A percentile compares a stretch with the other conserved stretches of the same genome.
These are phyloP conservation scores for Zaprionus obscuricornis DNA, from an alignment of 2,888 invertebrate genomes.

Conservation along the genomic window DNA sequence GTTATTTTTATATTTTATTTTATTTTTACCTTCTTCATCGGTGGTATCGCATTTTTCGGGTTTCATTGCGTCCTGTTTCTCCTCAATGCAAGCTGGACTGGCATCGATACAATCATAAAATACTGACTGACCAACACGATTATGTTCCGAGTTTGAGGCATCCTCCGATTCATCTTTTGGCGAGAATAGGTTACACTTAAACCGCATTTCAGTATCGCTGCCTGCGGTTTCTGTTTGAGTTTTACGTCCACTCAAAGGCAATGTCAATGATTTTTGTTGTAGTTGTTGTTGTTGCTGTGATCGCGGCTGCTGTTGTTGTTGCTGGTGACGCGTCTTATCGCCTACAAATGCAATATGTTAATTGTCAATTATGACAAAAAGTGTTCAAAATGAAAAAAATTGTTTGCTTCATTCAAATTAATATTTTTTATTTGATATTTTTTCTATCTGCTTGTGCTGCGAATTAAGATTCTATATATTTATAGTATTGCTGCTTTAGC, in stretches of 20 bases:
- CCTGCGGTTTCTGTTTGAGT: slow-evolving; percentile 47
- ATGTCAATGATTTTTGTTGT: slow-evolving; percentile 77
- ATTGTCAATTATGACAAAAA: slow-evolving; percentile 59
- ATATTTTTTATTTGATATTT: slow-evolving; percentile 14
- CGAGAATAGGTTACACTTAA: slow-evolving; percentile 58
- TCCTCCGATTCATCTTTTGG: slow-evolving; percentile 74
- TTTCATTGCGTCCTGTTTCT: slow-evolving; percentile 92
- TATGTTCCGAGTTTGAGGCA: slow-evolving; percentile 77
- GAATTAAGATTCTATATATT: slow-evolving; percentile 3
- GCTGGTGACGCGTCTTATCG: slow-evolving; percentile 59
- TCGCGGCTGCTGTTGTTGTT: slow-evolving; percentile 12
- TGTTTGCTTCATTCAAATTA: slow-evolving; percentile 34
- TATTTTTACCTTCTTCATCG: slow-evolving; percentile 89
- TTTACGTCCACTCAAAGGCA: slow-evolving; percentile 73
- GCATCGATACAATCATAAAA: slow-evolving; percentile 83
- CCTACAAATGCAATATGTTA: slow-evolving; percentile 57
- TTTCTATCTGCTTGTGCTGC: too few species aligned
- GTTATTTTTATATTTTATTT: too few species aligned
- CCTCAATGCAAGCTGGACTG: slow-evolving; percentile 83
- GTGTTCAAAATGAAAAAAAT: slow-evolving; percentile 22
- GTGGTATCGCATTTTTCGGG: slow-evolving; percentile 88
- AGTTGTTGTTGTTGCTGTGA: slow-evolving; percentile 20
- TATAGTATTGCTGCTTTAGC: too few species aligned
- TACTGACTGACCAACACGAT: slow-evolving; percentile 83
- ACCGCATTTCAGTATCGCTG: slow-evolving; percentile 61